Evolutionary conservation across 37 sponge, comb jelly and placozoan species (phyloP), one percentile per base, ranked within the genome.

Genomic region (Theonella swinhoei): DNA sequence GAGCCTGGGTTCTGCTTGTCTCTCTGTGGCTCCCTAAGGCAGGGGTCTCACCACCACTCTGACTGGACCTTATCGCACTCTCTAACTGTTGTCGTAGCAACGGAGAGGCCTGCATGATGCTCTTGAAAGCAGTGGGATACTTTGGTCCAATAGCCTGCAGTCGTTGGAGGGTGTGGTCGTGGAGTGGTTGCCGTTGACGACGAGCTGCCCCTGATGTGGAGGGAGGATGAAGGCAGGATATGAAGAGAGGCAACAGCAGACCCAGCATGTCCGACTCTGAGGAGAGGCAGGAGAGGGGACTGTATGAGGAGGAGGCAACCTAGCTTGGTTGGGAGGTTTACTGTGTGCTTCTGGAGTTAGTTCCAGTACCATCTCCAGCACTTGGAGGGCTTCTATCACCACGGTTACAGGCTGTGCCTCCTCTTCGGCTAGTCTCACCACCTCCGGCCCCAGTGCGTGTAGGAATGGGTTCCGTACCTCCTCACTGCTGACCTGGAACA

Each of bases 71-170:
- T 1, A 96, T 39, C 42, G 97, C 97, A 28, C 38, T 63, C 76
- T 96, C 94, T 29, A 96, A 90, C 34, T 78, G 69, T 73, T 80
- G 82, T 42, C 90, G 91, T 42, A 85, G 67, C 38, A 24, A 35
- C 20, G 92, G 90, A 22, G 88, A 71, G 30, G 81, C 29, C 26
- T 83, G 65, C 83, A 96, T 88, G 4, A 89, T 77, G 17, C 43
- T 85, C 42, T 87, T 88, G 72, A 96, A 94, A 23, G 74, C 82
- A 26, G 20, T 72, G 0, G 91, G 90, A 70, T 94, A 89, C 80
- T 77, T 85, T 36, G 95, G 92, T 2, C 97, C 97, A 3, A 96
- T 85, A 61, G 77, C 69, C 58, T 67, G 91, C 22, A 96, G 75
- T 59, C 64, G 42, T 14, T 85, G 72, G 29, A 96, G 78, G 19